Conservation (phyloP, 2,797 vertebrate genomes). For the Phoebastria nigripes region DNA sequence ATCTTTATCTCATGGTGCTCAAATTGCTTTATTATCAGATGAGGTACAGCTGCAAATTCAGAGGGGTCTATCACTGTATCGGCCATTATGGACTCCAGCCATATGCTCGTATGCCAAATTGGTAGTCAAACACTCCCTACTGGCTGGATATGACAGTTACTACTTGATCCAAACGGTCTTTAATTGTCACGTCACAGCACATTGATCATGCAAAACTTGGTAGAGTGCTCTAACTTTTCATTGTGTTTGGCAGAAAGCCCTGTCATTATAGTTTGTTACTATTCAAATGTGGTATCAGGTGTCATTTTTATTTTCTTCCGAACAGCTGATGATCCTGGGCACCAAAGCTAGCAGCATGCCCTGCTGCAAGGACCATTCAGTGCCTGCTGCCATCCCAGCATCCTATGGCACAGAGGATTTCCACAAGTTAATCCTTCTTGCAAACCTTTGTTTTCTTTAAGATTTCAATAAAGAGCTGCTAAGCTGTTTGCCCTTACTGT, state of each 20-base stretch:
- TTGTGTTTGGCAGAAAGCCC: background rate
- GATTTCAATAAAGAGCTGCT: background rate
- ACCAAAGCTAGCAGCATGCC: background rate
- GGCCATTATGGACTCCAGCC: background rate
- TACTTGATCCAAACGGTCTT: background rate
- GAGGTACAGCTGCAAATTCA: conserved; percentile 11
- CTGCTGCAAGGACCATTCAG: background rate
- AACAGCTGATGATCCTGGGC: background rate
- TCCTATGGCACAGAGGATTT: background rate
- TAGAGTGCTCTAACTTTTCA: background rate
- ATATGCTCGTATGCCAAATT: background rate
- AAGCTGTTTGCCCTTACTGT: background rate
- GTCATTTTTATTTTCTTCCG: background rate
- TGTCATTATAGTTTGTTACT: background rate
- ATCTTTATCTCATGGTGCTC: background rate
- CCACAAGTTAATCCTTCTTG: background rate
- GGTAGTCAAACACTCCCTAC: background rate
- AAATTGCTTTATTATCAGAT: background rate
- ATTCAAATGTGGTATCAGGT: background rate
- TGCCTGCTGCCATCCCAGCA: background rate
- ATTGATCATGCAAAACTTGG: background rate
- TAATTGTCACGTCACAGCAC: background rate
- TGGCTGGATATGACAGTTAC: background rate
- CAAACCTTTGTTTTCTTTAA: background rate
- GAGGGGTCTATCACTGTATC: background rate